phyloP scores from a whole-genome alignment of 2,888 invertebrate species.

The Acanthoscelides obtectus region DNA sequence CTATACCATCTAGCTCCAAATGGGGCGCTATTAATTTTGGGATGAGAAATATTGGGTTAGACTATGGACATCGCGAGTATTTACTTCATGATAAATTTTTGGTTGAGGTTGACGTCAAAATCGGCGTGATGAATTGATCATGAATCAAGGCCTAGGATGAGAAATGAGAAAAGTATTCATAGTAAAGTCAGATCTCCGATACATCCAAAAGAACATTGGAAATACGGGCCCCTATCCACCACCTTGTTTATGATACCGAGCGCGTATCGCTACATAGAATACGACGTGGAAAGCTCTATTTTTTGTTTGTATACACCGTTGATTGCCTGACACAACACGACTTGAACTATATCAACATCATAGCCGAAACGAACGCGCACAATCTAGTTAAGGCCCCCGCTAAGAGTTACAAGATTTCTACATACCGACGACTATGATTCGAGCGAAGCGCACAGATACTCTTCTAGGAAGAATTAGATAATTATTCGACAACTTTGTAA shows the following conservation, averaged over 20 bases:
- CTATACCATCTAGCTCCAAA: too few species aligned
- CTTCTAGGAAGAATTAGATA: too few species aligned
- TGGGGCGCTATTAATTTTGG: neutral
- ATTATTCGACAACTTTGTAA: too few species aligned
- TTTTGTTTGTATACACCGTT: constrained; percentile 28
- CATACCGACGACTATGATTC: constrained; percentile 4
- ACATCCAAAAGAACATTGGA: neutral
- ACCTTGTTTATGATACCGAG: neutral
- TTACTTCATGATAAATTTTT: too few species aligned
- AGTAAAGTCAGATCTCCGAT: neutral
- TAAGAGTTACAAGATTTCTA: constrained; percentile 38
- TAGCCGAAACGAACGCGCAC: constrained; percentile 23
- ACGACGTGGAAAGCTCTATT: constrained; percentile 26
- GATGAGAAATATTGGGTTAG: neutral
- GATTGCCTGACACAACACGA: constrained; percentile 50
- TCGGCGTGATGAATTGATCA: too few species aligned
- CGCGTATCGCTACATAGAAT: constrained; percentile 32
- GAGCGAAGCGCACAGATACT: neutral
- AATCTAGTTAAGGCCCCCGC: constrained; percentile 43
- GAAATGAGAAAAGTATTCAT: too few species aligned
- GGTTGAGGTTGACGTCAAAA: too few species aligned
- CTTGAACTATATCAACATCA: constrained; percentile 43
- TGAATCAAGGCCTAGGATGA: too few species aligned
- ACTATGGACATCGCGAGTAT: too few species aligned
- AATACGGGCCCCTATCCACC: neutral